These are phyloP conservation scores for Drosophila pseudoananassae DNA, from an alignment of 1,140 invertebrate genomes.

Conservation along the genomic window DNA sequence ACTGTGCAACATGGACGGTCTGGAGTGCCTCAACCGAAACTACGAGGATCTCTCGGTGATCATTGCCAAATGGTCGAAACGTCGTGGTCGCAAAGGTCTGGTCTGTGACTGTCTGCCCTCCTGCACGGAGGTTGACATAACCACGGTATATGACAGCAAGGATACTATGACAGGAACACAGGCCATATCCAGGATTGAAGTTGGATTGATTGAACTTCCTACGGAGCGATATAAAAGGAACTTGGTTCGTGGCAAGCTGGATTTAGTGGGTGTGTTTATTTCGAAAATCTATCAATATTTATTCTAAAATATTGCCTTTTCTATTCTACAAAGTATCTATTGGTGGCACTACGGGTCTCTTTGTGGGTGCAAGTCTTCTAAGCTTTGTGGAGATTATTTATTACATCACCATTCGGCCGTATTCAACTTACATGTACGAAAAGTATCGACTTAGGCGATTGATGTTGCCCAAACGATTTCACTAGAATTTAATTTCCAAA, in stretches of 20 bases:
- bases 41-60: slow-evolving; percentile 87
- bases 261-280: slow-evolving; percentile 86
- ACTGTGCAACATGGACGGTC: slow-evolving; percentile 86
- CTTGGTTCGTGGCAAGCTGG: slow-evolving; percentile 86
- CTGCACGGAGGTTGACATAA: slow-evolving; percentile 87
- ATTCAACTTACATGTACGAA: slow-evolving; percentile 67
- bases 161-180: slow-evolving; percentile 71
- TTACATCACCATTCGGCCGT: slow-evolving; percentile 85
- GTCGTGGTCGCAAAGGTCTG: slow-evolving; percentile 84
- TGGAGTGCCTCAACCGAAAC: slow-evolving; percentile 87
- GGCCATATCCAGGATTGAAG: slow-evolving; percentile 84
- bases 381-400: slow-evolving; percentile 87
- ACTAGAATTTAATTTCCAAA: not conserved
- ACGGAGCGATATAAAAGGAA: slow-evolving; percentile 87
- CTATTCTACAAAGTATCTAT: slow-evolving; percentile 85
- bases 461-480: slow-evolving; percentile 9
- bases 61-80: slow-evolving; percentile 84
- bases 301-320: not conserved
- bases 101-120: slow-evolving; percentile 87
- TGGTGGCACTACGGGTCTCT: slow-evolving; percentile 87
- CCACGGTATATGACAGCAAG: slow-evolving; percentile 85
- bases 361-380: slow-evolving; percentile 87
- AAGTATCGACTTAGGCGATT: slow-evolving; percentile 45
- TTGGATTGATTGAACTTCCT: slow-evolving; percentile 86
- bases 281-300: not conserved